Evolutionary conservation across 1,140 invertebrate species (phyloP).

Genomic region (Steinernema khuongi): DNA sequence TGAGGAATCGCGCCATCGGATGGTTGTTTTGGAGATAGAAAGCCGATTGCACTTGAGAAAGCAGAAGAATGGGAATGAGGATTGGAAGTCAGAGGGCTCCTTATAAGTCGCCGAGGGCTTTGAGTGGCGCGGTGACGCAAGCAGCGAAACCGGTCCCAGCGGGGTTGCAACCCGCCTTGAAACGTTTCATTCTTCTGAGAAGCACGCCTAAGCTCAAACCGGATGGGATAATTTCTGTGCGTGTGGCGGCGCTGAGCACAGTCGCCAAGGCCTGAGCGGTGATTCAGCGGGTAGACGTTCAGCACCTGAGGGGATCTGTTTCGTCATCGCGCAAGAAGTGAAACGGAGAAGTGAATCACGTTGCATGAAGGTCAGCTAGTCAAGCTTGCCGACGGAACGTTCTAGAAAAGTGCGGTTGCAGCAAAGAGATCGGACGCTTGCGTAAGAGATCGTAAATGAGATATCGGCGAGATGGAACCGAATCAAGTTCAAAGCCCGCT

Average conservation of each 20-base stretch:
- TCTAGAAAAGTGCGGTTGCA: not conserved
- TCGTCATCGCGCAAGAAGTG: not conserved
- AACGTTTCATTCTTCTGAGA: not conserved
- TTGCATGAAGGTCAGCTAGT: not conserved
- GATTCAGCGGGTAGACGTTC: not conserved
- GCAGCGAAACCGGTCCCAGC: not conserved
- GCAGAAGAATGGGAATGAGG: not conserved
- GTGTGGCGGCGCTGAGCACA: not conserved
- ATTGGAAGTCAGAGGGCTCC: not conserved
- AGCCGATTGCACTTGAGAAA: not conserved
- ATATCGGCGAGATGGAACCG: no score
- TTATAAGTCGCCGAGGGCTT: not conserved
- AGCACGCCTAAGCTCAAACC: not conserved
- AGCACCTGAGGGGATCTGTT: not conserved
- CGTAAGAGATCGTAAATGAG: no score
- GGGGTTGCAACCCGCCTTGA: slow-evolving; percentile 16
- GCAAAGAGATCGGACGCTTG: not conserved
- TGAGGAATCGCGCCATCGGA: no score
- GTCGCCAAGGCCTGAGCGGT: not conserved
- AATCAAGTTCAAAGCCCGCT: no score
- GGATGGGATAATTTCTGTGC: not conserved
- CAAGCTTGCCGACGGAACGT: no score
- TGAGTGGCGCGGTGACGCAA: not conserved
- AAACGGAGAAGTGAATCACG: not conserved
- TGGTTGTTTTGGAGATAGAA: no score